Percentiles rank a stretch among this genome's conserved stretches.
phyloP scores from a whole-genome alignment of 2,113 vertebrate genomes.

The Grammomys surdaster region DNA sequence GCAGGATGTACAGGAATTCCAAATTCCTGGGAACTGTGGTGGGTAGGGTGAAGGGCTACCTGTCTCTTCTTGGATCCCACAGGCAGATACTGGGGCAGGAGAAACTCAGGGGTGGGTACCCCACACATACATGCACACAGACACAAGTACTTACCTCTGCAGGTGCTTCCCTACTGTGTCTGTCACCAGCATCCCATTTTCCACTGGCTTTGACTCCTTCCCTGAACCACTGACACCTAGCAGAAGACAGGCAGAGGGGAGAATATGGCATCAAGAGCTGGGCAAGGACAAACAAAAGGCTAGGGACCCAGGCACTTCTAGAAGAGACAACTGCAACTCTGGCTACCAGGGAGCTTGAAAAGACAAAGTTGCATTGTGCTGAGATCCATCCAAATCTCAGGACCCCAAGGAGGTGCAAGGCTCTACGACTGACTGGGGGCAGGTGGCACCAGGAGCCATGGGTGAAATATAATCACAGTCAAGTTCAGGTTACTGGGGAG shows the following conservation, averaged over 20 bases:
- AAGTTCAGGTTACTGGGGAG: not conserved
- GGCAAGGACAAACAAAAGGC: not conserved
- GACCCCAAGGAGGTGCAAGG: not conserved
- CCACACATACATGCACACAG: rapidly evolving
- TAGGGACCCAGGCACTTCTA: not conserved
- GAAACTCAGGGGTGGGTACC: rapidly evolving
- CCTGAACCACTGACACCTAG: slow-evolving; percentile 69
- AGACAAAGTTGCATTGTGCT: too few species aligned
- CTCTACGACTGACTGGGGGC: not conserved
- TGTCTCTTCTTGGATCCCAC: not conserved
- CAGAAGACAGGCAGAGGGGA: not conserved
- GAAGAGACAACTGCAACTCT: not conserved
- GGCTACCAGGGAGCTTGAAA: not conserved
- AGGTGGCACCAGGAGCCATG: not conserved
- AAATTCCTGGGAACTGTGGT: not conserved
- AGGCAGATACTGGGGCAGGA: not conserved
- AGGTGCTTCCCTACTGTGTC: slow-evolving; percentile 76
- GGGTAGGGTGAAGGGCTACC: not conserved
- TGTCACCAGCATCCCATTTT: slow-evolving; percentile 88
- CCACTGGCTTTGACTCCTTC: slow-evolving; percentile 87
- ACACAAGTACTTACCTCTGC: slow-evolving; percentile 79
- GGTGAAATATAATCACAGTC: not conserved
- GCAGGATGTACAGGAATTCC: not conserved
- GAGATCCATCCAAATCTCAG: too few species aligned
- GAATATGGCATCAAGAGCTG: not conserved